Conservation (phyloP, 2,797 vertebrate genomes). For the Rhodeus uyekii region DNA sequence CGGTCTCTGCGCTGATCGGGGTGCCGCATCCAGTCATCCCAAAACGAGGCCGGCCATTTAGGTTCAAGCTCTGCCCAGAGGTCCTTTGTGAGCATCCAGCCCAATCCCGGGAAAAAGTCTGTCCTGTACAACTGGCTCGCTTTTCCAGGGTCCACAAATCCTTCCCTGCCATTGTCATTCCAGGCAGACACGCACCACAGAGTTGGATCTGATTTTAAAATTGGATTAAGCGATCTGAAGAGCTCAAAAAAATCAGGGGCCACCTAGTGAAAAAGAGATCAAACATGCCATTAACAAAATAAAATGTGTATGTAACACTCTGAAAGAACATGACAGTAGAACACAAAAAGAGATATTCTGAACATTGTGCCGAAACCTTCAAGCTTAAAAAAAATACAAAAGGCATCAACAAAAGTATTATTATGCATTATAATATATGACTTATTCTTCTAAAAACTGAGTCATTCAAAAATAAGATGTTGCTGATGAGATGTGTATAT, state of each 20-base stretch:
- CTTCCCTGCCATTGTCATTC: constrained; percentile 95
- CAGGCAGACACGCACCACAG: constrained; percentile 95
- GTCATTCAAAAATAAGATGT: too few relatives aligned
- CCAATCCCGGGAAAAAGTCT: constrained; percentile 93
- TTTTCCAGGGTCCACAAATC: constrained; percentile 79
- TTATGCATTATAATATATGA: too few relatives aligned
- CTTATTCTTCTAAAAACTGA: too few relatives aligned
- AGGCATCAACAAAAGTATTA: neutral
- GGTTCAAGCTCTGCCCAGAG: constrained; percentile 91
- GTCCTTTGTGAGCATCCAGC: constrained; percentile 87
- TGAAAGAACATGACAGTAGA: neutral
- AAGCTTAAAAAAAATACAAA: neutral
- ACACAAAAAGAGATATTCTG: neutral
- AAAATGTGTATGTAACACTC: neutral
- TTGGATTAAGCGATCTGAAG: constrained; percentile 84
- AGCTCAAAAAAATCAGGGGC: constrained; percentile 95
- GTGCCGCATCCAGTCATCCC: constrained; percentile 97
- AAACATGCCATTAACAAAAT: neutral
- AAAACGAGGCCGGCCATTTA: constrained; percentile 93
- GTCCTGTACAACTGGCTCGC: constrained; percentile 87
- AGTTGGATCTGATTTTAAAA: constrained; percentile 77
- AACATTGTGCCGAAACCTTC: neutral
- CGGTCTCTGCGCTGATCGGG: constrained; percentile 87
- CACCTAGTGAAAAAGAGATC: constrained; percentile 70
- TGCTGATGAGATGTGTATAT: too few relatives aligned